Percentiles rank a stretch among this genome's conserved stretches.
Evolutionary conservation across 2,888 invertebrate genomes (phyloP).

Genomic region (Drosophila mimetica): DNA sequence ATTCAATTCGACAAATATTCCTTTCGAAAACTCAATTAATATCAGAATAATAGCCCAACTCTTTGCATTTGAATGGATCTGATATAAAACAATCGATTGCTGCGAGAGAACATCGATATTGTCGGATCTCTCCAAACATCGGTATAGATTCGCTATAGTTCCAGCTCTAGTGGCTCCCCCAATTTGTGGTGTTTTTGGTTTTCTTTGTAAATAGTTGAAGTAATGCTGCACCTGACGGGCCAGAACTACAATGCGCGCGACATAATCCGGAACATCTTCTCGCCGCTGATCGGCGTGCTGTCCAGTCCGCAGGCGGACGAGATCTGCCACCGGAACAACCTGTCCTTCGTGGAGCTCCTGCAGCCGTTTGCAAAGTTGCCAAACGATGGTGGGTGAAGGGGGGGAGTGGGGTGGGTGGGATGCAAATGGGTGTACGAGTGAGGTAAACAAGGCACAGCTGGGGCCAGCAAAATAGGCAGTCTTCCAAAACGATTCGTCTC

Average conservation of each 20-base stretch:
- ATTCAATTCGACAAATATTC: too few relatives aligned
- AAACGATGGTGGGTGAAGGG: constrained; percentile 87
- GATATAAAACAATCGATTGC: too few relatives aligned
- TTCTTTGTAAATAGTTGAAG: constrained; percentile 38
- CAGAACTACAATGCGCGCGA: constrained; percentile 91
- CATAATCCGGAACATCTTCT: constrained; percentile 95
- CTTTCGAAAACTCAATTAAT: too few relatives aligned
- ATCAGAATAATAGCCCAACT: too few relatives aligned
- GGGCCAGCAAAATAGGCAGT: neutral
- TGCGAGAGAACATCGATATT: too few relatives aligned
- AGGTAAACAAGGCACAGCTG: constrained; percentile 30
- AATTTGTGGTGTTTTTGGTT: constrained; percentile 23
- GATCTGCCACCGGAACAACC: constrained; percentile 94
- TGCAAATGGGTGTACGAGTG: neutral
- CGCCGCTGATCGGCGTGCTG: constrained; percentile 94
- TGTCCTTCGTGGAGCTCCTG: constrained; percentile 94
- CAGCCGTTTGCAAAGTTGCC: constrained; percentile 94
- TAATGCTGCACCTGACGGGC: constrained; percentile 85
- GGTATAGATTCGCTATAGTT: neutral
- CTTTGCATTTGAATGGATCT: too few relatives aligned
- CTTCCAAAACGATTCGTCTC: neutral
- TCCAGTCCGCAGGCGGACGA: constrained; percentile 93
- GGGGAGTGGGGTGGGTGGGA: neutral
- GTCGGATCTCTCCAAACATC: too few relatives aligned
- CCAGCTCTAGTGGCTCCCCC: neutral